These are phyloP conservation scores for Crambe crambe DNA, from an alignment of 37 sponge, comb jelly and placozoan genomes.

Conservation along the genomic window DNA sequence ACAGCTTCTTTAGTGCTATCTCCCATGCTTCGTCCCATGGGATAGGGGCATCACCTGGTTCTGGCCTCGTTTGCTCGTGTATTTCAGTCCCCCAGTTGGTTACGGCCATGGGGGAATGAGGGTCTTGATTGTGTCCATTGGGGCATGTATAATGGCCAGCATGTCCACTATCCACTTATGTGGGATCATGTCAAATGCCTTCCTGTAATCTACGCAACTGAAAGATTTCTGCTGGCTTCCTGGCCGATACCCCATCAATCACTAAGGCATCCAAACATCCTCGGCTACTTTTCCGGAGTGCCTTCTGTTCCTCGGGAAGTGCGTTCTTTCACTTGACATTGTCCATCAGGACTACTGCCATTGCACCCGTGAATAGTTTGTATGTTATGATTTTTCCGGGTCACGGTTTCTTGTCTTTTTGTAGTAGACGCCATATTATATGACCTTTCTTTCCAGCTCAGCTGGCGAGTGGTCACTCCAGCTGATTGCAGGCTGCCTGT, in stretches of 20 bases:
- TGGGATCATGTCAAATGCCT: not conserved
- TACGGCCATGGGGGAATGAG: too few relatives aligned
- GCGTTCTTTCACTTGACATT: not conserved
- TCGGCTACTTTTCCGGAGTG: not conserved
- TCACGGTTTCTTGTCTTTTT: too few relatives aligned
- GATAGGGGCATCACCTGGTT: too few relatives aligned
- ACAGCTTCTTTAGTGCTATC: not conserved
- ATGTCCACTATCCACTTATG: not conserved
- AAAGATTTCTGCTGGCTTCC: not conserved
- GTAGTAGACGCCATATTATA: too few relatives aligned
- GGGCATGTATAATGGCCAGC: not conserved
- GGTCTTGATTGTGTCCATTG: too few relatives aligned
- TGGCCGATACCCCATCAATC: not conserved
- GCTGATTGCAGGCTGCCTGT: too few relatives aligned
- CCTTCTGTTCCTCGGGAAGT: slow-evolving; percentile 5
- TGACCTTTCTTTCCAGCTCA: too few relatives aligned
- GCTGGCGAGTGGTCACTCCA: too few relatives aligned
- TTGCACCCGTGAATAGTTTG: slow-evolving; percentile 19
- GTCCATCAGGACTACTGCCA: not conserved
- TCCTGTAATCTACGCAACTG: not conserved
- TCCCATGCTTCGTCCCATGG: too few relatives aligned
- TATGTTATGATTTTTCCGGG: too few relatives aligned
- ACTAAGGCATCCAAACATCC: slow-evolving; percentile 2
- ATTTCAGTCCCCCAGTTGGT: too few relatives aligned
- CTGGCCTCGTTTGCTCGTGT: too few relatives aligned